Base-by-base conservation (phyloP, 2,797 vertebrate species). In the Tangara arthus region DNA sequence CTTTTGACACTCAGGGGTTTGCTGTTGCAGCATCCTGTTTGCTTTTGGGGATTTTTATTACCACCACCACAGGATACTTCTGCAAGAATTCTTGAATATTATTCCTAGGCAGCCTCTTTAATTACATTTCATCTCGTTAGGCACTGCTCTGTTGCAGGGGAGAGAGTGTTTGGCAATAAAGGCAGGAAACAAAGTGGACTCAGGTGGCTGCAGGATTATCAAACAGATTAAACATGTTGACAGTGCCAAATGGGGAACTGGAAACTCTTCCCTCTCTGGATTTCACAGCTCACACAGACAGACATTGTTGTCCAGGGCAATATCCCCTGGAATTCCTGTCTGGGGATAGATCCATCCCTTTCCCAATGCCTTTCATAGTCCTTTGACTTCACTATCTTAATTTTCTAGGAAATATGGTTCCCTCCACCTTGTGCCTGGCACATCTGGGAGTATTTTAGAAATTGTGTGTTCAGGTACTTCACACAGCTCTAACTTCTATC, bases 221-320 rank as follows among this genome's bases (percentile, higher is more conserved):
- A 82, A 95, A 93, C 42, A 93, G 75, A 96, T 96, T 93, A 83
- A 96, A 92, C 90, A 95, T 78, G 56, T 96, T 91, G 90, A 90
- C 80, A 73, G 90, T 73, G 81, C 94, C 88, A 87, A 82, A 65
- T 15, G 77, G 50, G n/a, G 60, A 84, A 19, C 64, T 85, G 89
- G 76, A 78, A 94, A 65, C 53, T 83, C 76, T 87, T 84, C 65
- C 49, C 82, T 83, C 79, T 46, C 81, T 28, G 10, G 39, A 72
- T 81, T 77, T 87, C 71, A 7, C 34, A 46, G 80, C 59, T 94
- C 41, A 12, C 77, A 69, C 55, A 66, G 15, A 20, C 72, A 87
- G 63, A 42, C 19, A 22, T 50, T 9, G 0, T 28, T 71, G 46
- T 79, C 57, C 65, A 26, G 39, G 53, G 75, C 15, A 7, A 7